phyloP scores from a whole-genome alignment of 2,113 vertebrate species.

The Planiliza haematocheilus region DNA sequence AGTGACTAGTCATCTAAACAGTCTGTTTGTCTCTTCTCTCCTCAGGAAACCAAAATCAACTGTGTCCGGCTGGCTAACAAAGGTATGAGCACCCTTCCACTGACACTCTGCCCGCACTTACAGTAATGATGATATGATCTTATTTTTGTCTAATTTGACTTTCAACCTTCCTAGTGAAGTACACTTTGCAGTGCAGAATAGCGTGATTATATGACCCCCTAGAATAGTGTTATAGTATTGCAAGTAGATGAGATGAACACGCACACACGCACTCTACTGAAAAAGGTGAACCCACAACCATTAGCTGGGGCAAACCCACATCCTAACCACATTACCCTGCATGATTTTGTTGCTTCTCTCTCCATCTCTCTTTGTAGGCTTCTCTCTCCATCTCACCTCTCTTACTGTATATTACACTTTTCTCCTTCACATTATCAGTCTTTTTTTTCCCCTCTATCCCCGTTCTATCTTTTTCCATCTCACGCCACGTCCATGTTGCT shows the following conservation, averaged over 20 bases:
- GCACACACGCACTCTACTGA: background rate
- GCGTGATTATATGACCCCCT: background rate
- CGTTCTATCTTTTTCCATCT: constrained; percentile 10
- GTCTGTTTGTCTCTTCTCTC: constrained; percentile 68
- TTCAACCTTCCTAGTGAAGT: background rate
- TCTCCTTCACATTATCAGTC: background rate
- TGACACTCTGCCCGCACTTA: constrained; percentile 3
- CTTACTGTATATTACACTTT: background rate
- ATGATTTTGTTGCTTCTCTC: constrained; percentile 36
- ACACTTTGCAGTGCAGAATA: background rate
- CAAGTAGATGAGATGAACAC: constrained; percentile 7
- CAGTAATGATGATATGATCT: background rate
- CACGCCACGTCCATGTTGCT: constrained; percentile 31
- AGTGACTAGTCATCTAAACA: background rate
- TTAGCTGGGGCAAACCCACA: constrained; percentile 22
- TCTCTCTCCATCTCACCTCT: constrained; percentile 3
- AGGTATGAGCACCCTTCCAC: constrained; percentile 87
- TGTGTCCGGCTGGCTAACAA: constrained; percentile 95
- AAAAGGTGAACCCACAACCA: constrained; percentile 22
- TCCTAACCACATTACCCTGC: constrained; percentile 47
- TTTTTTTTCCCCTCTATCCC: background rate
- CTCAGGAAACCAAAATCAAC: constrained; percentile 98
- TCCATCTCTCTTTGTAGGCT: background rate
- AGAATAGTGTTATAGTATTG: background rate
- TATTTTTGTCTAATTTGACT: background rate